These are phyloP conservation scores for Heliconius ethilla DNA, from an alignment of 2,888 invertebrate species.

Conservation along the genomic window DNA sequence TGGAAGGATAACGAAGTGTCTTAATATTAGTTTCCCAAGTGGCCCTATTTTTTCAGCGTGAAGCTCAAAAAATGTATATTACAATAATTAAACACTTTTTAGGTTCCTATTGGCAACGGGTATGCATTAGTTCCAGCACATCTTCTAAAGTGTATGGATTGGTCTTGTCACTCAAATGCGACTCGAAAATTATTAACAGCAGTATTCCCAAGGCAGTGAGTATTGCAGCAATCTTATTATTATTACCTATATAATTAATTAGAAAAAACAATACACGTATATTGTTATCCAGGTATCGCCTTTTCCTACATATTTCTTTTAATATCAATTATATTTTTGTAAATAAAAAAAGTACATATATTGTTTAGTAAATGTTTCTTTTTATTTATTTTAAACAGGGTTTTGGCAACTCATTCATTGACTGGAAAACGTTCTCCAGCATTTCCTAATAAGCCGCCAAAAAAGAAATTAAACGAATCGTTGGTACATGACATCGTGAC, in stretches of 20 bases:
- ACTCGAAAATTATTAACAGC: conserved; percentile 76
- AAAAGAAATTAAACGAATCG: conserved; percentile 67
- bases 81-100: conserved; percentile 50
- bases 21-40: no score
- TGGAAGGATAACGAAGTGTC: no score
- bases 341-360: no score
- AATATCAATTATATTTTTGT: no score
- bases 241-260: no score
- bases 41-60: no score
- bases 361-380: no score
- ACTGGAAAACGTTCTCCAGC: conserved; percentile 83
- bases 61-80: no score
- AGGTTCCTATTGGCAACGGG: conserved; percentile 68
- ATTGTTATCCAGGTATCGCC: no score
- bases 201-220: conserved; percentile 72
- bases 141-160: conserved; percentile 81
- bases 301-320: no score
- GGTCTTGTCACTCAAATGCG: conserved; percentile 75
- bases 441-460: conserved; percentile 65
- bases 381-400: neutral
- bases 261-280: no score
- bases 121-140: conserved; percentile 82
- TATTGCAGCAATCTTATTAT: no score
- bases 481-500: conserved; percentile 79
- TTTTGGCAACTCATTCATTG: conserved; percentile 79